Conservation (phyloP, 2,113 vertebrate species). For the Cyprinus carpio region DNA sequence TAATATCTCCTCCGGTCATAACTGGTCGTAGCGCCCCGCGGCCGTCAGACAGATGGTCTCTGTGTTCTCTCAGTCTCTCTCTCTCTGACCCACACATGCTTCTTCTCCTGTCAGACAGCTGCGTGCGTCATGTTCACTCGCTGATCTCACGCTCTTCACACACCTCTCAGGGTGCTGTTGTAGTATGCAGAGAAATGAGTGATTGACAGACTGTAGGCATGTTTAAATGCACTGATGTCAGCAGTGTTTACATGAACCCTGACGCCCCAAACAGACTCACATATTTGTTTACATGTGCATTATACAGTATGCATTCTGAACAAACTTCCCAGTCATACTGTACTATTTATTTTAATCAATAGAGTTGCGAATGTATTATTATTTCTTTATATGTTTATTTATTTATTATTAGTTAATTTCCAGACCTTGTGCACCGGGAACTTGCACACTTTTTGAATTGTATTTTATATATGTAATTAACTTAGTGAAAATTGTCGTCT, state of each 20-base stretch:
- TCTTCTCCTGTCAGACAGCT: neutral
- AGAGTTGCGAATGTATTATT: no score
- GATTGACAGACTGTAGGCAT: neutral
- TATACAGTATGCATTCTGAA: neutral
- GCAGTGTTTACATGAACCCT: neutral
- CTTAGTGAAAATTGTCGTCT: no score
- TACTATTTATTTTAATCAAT: no score
- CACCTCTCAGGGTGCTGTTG: neutral
- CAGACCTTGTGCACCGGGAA: no score
- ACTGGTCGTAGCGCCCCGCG: constrained; percentile 23
- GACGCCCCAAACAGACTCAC: neutral
- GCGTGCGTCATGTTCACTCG: neutral
- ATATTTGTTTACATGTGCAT: neutral
- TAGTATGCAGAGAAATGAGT: neutral
- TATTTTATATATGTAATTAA: no score
- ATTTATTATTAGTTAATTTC: no score
- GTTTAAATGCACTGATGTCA: neutral
- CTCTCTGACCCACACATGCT: neutral
- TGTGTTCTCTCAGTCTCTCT: neutral
- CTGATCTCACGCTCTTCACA: neutral
- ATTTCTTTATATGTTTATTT: no score
- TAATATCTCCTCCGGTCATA: constrained; percentile 34
- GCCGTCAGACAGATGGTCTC: constrained; percentile 30
- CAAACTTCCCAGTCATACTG: neutral
- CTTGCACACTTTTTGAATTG: no score